A percentile compares a stretch with the other conserved stretches of the same genome.
These are phyloP conservation scores for Thysanoteuthis rhombus DNA, from an alignment of 2,888 invertebrate genomes.

Conservation along the genomic window DNA sequence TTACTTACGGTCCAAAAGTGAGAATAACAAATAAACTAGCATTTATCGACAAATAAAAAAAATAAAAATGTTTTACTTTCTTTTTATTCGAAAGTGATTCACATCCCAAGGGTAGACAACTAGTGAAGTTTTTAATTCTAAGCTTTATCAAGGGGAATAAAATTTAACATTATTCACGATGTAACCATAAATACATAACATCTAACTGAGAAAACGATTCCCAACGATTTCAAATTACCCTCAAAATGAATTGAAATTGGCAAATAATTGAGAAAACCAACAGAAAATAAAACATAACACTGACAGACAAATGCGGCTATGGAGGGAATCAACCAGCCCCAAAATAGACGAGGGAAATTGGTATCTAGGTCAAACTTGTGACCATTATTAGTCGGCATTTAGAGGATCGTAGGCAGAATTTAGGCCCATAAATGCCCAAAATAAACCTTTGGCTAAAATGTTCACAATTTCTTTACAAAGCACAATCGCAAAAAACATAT, in stretches of 20 bases:
- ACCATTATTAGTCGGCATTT: not conserved
- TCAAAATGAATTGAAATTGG: not conserved
- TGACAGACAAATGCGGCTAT: not conserved
- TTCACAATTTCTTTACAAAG: not conserved
- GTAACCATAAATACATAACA: not conserved
- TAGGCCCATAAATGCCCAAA: not conserved
- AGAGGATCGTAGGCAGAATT: not conserved
- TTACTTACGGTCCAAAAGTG: not conserved
- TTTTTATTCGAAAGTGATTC: not conserved
- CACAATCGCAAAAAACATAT: not conserved
- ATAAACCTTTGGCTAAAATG: not conserved
- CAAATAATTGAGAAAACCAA: not conserved
- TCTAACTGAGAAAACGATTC: not conserved
- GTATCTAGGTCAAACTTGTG: slow-evolving; percentile 28
- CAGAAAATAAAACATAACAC: not conserved
- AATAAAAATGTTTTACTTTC: not conserved
- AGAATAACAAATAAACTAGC: not conserved
- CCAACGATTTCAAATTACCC: not conserved
- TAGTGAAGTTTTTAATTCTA: not conserved
- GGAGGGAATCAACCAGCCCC: not conserved
- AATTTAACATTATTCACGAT: too few species aligned
- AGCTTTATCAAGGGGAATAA: too few species aligned
- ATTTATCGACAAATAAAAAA: not conserved
- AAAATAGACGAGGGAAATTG: slow-evolving; percentile 15
- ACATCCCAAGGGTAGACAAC: not conserved